Conservation (phyloP, 1,140 invertebrate species). For the Teleogryllus occipitalis region DNA sequence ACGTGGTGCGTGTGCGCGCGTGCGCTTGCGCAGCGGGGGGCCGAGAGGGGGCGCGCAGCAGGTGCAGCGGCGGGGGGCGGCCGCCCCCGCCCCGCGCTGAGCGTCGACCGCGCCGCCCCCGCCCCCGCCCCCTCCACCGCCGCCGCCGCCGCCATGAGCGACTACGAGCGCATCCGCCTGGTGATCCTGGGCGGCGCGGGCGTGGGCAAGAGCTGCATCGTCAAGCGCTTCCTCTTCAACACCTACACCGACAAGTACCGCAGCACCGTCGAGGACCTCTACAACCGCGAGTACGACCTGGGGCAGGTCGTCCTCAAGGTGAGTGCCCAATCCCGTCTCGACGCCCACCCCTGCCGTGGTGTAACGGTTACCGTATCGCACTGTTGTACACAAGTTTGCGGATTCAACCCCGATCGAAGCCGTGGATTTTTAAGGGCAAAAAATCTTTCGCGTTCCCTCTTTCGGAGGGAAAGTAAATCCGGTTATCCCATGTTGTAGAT, state of each 20-base stretch:
- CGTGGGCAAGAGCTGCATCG: constrained; percentile 80
- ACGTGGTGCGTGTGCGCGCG: too few species aligned
- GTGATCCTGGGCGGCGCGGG: constrained; percentile 75
- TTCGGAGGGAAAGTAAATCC: too few species aligned
- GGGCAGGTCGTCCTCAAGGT: constrained; percentile 62
- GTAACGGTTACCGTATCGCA: background rate
- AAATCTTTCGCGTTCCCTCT: too few species aligned
- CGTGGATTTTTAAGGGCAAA: too few species aligned
- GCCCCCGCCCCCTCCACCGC: too few species aligned
- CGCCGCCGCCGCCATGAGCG: constrained; percentile 42
- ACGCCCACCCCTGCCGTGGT: background rate
- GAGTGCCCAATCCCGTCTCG: constrained; percentile 20
- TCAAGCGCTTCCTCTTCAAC: constrained; percentile 78
- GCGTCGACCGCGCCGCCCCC: background rate
- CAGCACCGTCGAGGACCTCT: constrained; percentile 84
- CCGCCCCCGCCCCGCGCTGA: background rate
- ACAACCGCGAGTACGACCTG: constrained; percentile 76
- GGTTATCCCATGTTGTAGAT: too few species aligned
- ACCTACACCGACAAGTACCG: constrained; percentile 75
- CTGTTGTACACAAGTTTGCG: background rate
- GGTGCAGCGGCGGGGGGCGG: too few species aligned
- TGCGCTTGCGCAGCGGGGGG: too few species aligned
- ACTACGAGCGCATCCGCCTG: constrained; percentile 72
- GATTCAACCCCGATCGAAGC: too few species aligned
- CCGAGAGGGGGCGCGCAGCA: background rate